A percentile compares a stretch with the other conserved stretches of the same genome.
phyloP scores from a whole-genome alignment of 2,113 vertebrate genomes.

The Pelobates fuscus region DNA sequence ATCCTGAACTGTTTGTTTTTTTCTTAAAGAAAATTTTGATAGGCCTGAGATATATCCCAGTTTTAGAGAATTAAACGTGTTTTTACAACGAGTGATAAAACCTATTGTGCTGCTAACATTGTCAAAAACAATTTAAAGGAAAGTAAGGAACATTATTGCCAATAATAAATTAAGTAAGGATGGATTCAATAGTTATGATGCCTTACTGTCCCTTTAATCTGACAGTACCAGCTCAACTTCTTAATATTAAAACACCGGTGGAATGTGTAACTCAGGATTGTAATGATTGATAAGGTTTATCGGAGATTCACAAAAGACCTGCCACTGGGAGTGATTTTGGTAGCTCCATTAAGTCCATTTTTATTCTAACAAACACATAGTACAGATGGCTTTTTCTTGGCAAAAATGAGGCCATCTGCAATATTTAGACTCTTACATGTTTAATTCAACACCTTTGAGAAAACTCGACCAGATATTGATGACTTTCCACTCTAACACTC shows the following conservation, averaged over 20 bases:
- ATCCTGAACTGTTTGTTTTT: too few relatives aligned
- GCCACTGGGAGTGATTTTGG: constrained; percentile 47
- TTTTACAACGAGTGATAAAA: too few relatives aligned
- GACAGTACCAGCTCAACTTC: constrained; percentile 11
- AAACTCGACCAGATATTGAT: constrained; percentile 49
- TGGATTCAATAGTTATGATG: too few relatives aligned
- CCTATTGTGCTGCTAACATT: too few relatives aligned
- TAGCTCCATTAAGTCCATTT: constrained; percentile 51
- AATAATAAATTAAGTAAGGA: too few relatives aligned
- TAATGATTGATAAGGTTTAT: constrained; percentile 46
- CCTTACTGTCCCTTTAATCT: too few relatives aligned
- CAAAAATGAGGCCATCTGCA: constrained; percentile 51
- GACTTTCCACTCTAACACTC: constrained; percentile 42
- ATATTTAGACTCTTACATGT: constrained; percentile 52
- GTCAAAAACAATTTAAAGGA: too few relatives aligned
- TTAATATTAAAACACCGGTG: neutral
- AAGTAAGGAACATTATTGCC: too few relatives aligned
- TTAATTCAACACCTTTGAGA: constrained; percentile 51
- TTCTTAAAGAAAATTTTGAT: too few relatives aligned
- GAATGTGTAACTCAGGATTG: constrained; percentile 6
- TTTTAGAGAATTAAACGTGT: too few relatives aligned
- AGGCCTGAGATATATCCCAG: too few relatives aligned
- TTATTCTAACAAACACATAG: constrained; percentile 53
- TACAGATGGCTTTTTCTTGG: constrained; percentile 52
- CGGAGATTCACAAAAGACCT: constrained; percentile 39